Conservation (phyloP, 2,888 invertebrate species). For the Tinea semifulvella region DNA sequence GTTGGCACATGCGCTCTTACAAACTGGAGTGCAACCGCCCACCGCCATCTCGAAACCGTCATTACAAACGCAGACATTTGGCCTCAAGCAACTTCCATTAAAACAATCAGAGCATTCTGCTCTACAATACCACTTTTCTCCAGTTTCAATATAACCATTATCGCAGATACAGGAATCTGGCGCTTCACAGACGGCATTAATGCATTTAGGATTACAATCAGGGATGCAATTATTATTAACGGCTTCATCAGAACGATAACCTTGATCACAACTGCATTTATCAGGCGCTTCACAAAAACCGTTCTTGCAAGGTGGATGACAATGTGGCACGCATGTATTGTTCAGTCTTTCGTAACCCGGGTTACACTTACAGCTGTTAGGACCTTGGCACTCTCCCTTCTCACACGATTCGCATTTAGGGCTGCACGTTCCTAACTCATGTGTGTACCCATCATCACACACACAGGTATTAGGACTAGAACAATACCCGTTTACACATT, state of each 20-base stretch:
- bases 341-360: neutral
- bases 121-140: slow-evolving; percentile 26
- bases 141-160: slow-evolving; percentile 23
- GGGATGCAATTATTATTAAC: slow-evolving; percentile 21
- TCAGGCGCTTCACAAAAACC: slow-evolving; percentile 11
- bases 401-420: slow-evolving; percentile 22
- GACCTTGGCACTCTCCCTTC: slow-evolving; percentile 17
- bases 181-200: slow-evolving; percentile 27
- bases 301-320: slow-evolving; percentile 21
- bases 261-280: slow-evolving; percentile 16
- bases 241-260: slow-evolving; percentile 4
- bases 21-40: slow-evolving; percentile 31
- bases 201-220: slow-evolving; percentile 26
- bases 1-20: slow-evolving; percentile 19
- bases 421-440: slow-evolving; percentile 21
- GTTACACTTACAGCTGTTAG: slow-evolving; percentile 13
- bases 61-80: slow-evolving; percentile 21
- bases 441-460: slow-evolving; percentile 21
- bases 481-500: slow-evolving; percentile 27
- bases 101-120: slow-evolving; percentile 27
- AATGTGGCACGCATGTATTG: slow-evolving; percentile 18
- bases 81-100: slow-evolving; percentile 19
- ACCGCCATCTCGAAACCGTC: slow-evolving; percentile 21
- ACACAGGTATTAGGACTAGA: slow-evolving; percentile 25
- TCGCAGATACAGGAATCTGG: slow-evolving; percentile 29